Conservation (phyloP, 2,113 vertebrate genomes). For the Speoplatyrhinus poulsoni region DNA sequence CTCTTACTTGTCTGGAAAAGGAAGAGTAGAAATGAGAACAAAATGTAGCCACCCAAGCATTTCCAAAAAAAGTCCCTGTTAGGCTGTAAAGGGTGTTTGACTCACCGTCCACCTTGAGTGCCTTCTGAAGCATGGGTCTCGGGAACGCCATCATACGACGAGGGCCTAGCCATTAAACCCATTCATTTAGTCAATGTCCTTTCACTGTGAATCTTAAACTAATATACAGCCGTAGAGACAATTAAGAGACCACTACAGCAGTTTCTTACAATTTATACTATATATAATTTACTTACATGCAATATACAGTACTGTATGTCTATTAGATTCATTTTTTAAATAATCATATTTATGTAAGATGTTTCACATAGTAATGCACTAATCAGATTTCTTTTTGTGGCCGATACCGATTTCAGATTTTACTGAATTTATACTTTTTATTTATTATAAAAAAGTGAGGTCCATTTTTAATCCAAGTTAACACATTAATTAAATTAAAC, state of each 20-base stretch:
- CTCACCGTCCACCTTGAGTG: constrained; percentile 38
- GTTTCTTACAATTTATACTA: not conserved
- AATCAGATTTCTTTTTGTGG: no score
- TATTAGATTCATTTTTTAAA: no score
- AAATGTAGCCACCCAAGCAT: not conserved
- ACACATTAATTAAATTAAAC: no score
- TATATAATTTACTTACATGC: not conserved
- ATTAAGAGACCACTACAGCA: no score
- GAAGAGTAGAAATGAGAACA: constrained; percentile 10
- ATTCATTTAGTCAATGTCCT: not conserved
- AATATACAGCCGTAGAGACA: no score
- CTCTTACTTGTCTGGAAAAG: constrained; percentile 39
- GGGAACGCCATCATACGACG: constrained; percentile 13
- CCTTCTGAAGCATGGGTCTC: constrained; percentile 37
- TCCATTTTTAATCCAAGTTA: no score
- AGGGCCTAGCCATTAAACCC: not conserved
- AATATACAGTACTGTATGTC: no score
- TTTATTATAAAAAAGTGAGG: no score
- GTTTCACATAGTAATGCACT: no score
- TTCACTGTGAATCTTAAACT: not conserved
- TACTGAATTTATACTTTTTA: no score
- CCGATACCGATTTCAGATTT: no score
- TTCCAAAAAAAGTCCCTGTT: not conserved
- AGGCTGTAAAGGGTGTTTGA: accelerated
- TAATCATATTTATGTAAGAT: no score